Base-by-base conservation (phyloP, 2,113 vertebrate genomes). In the Pelobates fuscus region DNA sequence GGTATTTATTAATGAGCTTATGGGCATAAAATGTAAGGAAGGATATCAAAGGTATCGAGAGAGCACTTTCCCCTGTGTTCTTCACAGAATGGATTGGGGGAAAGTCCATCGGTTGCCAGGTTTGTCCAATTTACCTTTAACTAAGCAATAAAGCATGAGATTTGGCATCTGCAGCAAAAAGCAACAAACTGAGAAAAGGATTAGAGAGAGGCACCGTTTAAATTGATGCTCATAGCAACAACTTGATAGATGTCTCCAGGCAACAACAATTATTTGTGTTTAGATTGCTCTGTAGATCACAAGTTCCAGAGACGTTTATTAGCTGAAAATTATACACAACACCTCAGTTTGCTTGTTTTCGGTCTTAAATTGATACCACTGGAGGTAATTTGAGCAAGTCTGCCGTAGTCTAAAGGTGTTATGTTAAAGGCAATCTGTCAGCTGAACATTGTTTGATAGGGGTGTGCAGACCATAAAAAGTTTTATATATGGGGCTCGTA, bases 1-100 rank as follows among this genome's bases (percentile, higher is more conserved):
- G 65, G 73, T 77, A 77, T 77, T 77, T 77, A 77, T 77, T 68
- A 77, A 77, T 77, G 73, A 77, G 73, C 41, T 32, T 52, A 64
- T 44, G n/a, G 41, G 58, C 54, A 76, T 76, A 67, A 67, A 76
- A 67, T 65, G 67, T 11, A 67, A 61, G 61, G 64, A 77, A 44
- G 49, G 55, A 67, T 68, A 77, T 77, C 73, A 77, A 68, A 68
- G 73, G 73, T 77, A 77, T 68, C 41, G 49, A 25, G 73, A 77
- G 55, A 37, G 57, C 41, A 44, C 65, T 61, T 68, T 67, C 55
- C 32, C 59, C 59, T 75, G 66, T 59, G 37, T 17, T 49, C 65
- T 67, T 49, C 41, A 60, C 41, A 49, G 49, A 37, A 46, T 52
- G 57, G 55, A 25, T 24, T 27, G 20, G 26, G 21, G 41, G 43